phyloP scores from a whole-genome alignment of 1,140 invertebrate species.

The Macrotrachela quadricornifera region DNA sequence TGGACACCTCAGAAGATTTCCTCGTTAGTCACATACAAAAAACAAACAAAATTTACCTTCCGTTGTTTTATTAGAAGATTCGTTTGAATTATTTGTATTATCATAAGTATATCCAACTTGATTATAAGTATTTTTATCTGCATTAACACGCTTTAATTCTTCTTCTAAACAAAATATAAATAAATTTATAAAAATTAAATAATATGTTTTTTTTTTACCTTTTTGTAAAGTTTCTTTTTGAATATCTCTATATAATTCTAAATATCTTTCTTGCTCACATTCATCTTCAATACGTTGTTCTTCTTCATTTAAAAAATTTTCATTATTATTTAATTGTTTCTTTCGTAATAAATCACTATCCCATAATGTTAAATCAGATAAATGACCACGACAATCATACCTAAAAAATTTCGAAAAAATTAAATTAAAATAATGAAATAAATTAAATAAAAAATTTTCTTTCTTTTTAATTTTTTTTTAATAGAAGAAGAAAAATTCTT shows the following conservation, averaged over 20 bases:
- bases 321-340: constrained; percentile 41
- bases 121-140: neutral
- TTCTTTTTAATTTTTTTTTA: neutral
- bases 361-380: constrained; percentile 49
- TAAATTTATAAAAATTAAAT: too few species aligned
- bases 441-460: neutral
- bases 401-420: constrained; percentile 35
- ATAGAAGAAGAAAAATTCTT: neutral
- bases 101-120: neutral
- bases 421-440: constrained; percentile 4
- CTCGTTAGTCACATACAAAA: too few species aligned
- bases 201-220: neutral
- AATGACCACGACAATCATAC: constrained; percentile 75
- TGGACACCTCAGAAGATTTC: too few species aligned
- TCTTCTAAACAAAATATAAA: neutral
- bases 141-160: neutral
- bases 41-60: neutral
- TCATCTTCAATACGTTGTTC: neutral
- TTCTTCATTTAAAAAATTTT: constrained; percentile 8
- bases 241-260: neutral
- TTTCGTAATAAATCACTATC: constrained; percentile 35
- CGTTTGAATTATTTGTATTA: neutral
- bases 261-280: constrained; percentile 3
- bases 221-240: neutral
- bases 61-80: too few species aligned